These are phyloP conservation scores for Strix aluco DNA, from an alignment of 2,113 vertebrate species.

Conservation along the genomic window DNA sequence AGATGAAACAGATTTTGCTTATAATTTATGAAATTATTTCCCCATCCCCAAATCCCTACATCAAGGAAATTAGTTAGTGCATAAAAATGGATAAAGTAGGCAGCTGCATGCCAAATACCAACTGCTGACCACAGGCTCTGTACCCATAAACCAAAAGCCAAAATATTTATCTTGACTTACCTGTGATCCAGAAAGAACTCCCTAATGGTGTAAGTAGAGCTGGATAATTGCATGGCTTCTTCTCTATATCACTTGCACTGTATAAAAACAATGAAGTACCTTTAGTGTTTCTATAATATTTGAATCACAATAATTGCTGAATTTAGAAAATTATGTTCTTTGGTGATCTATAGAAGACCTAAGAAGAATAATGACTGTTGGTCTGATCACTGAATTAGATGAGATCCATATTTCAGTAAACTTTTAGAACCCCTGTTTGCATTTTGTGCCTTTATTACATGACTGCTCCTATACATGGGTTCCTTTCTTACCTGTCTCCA, in stretches of 20 bases:
- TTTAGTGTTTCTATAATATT: neutral
- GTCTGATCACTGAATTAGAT: neutral
- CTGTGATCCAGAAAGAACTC: conserved; percentile 12
- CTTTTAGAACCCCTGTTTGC: neutral
- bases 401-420: neutral
- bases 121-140: conserved; percentile 26
- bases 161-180: conserved; percentile 42
- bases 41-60: conserved; percentile 47
- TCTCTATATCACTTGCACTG: neutral
- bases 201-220: neutral
- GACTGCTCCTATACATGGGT: neutral
- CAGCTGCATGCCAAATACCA: conserved; percentile 32
- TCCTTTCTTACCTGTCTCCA: neutral
- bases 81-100: conserved; percentile 41
- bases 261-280: neutral
- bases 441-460: neutral
- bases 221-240: neutral
- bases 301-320: neutral
- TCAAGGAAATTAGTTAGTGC: conserved; percentile 61
- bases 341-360: neutral
- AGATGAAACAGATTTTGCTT: conserved; percentile 31
- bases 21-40: conserved; percentile 68
- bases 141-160: neutral
- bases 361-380: neutral
- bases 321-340: neutral